These are phyloP conservation scores for Cygnus atratus DNA, from an alignment of 2,113 vertebrate species.

Conservation along the genomic window DNA sequence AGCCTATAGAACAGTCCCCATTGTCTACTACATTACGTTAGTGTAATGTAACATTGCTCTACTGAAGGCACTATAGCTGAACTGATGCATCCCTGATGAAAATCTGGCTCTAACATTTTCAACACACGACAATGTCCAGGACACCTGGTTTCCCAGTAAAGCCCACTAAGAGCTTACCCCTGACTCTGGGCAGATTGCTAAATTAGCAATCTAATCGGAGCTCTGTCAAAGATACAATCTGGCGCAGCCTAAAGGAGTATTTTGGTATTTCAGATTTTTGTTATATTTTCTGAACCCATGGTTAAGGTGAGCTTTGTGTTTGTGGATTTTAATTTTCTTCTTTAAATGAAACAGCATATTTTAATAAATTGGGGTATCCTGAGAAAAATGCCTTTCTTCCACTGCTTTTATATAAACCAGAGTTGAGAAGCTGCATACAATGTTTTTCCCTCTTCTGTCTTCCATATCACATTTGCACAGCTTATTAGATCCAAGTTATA, in stretches of 20 bases:
- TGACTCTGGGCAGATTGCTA: background rate
- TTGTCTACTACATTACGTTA: background rate
- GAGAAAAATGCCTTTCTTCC: background rate
- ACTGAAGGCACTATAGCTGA: background rate
- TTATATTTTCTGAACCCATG: background rate
- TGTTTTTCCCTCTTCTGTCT: background rate
- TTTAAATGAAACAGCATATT: background rate
- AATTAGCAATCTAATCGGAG: background rate
- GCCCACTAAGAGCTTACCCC: background rate
- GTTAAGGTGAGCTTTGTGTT: background rate
- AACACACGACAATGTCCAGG: background rate
- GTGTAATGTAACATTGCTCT: background rate
- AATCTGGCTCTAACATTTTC: background rate
- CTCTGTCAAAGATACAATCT: background rate
- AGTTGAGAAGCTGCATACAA: background rate
- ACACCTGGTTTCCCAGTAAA: background rate
- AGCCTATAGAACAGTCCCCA: background rate
- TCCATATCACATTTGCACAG: constrained; percentile 10
- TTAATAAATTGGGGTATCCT: background rate
- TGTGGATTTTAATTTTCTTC: background rate
- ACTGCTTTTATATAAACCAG: background rate
- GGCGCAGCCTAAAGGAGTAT: background rate
- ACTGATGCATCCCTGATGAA: background rate
- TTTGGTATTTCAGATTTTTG: background rate
- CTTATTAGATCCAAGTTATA: constrained; percentile 64